A percentile compares a stretch with the other conserved stretches of the same genome.
Evolutionary conservation across 2,113 vertebrate genomes (phyloP).

Genomic region (Illadopsis cleaveri): DNA sequence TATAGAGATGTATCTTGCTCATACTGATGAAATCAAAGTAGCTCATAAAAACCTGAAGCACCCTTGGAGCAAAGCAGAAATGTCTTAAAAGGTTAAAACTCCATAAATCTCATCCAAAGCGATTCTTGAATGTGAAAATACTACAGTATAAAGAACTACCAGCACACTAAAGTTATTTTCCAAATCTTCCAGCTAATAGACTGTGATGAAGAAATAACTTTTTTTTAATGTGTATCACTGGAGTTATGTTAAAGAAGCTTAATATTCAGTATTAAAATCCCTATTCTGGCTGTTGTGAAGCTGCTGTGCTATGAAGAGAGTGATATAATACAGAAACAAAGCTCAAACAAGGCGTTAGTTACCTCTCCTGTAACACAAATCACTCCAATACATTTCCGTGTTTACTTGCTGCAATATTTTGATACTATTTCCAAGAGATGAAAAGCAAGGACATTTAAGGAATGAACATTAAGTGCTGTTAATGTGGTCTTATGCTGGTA

Average conservation of each 20-base stretch:
- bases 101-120: background rate
- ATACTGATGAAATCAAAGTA: constrained; percentile 28
- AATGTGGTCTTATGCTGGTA: constrained; percentile 62
- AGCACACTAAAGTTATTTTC: constrained; percentile 36
- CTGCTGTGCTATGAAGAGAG: background rate
- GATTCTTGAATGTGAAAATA: background rate
- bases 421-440: background rate
- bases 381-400: background rate
- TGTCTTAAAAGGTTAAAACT: constrained; percentile 22
- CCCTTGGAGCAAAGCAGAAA: constrained; percentile 45
- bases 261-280: background rate
- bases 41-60: constrained; percentile 27
- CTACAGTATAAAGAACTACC: background rate
- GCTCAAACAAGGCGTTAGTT: background rate
- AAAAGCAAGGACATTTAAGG: constrained; percentile 55
- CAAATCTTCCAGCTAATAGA: constrained; percentile 9
- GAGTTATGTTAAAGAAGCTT: background rate
- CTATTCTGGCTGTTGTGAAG: background rate
- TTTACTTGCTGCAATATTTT: constrained; percentile 14
- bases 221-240: background rate
- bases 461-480: constrained; percentile 26
- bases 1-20: constrained; percentile 59
- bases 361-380: background rate
- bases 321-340: background rate
- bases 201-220: constrained; percentile 38